phyloP scores from a whole-genome alignment of 2,888 invertebrate species.

The Phasia obesa region DNA sequence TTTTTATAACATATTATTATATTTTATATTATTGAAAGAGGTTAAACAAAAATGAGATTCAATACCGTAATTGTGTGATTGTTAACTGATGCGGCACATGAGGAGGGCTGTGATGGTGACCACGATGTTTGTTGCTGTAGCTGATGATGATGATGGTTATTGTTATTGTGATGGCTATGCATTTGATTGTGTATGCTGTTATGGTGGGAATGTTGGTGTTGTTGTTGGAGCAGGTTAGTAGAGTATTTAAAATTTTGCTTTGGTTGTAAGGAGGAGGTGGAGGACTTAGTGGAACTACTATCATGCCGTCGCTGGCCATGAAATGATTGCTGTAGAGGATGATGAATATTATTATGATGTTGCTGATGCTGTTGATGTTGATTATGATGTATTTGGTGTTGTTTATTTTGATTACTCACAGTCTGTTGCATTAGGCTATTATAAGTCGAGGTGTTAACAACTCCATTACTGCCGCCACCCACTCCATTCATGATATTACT shows the following conservation, averaged over 20 bases:
- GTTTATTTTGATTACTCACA: conserved; percentile 82
- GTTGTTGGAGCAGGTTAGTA: conserved; percentile 73
- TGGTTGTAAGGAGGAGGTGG: conserved; percentile 68
- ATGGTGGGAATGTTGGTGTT: conserved; percentile 60
- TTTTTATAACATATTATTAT: neutral
- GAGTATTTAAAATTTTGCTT: conserved; percentile 77
- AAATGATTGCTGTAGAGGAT: conserved; percentile 77
- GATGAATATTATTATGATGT: conserved; percentile 72
- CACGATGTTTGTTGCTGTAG: conserved; percentile 41
- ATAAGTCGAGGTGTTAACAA: conserved; percentile 75
- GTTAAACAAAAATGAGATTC: conserved; percentile 47
- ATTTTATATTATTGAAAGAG: conserved; percentile 19
- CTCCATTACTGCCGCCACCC: conserved; percentile 72
- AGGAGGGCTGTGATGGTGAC: conserved; percentile 57
- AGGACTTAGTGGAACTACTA: conserved; percentile 59
- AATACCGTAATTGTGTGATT: conserved; percentile 69
- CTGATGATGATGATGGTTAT: conserved; percentile 49
- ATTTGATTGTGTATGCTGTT: conserved; percentile 49
- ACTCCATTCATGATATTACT: conserved; percentile 53
- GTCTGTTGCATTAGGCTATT: conserved; percentile 82
- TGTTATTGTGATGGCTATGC: conserved; percentile 54
- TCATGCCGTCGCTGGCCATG: conserved; percentile 74
- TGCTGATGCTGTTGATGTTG: conserved; percentile 76
- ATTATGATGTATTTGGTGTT: conserved; percentile 76
- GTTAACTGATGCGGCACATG: conserved; percentile 65